Percentiles rank a stretch among this genome's conserved stretches.
These are phyloP conservation scores for Carlito syrichta DNA, from an alignment of 2,113 vertebrate species.

Conservation along the genomic window DNA sequence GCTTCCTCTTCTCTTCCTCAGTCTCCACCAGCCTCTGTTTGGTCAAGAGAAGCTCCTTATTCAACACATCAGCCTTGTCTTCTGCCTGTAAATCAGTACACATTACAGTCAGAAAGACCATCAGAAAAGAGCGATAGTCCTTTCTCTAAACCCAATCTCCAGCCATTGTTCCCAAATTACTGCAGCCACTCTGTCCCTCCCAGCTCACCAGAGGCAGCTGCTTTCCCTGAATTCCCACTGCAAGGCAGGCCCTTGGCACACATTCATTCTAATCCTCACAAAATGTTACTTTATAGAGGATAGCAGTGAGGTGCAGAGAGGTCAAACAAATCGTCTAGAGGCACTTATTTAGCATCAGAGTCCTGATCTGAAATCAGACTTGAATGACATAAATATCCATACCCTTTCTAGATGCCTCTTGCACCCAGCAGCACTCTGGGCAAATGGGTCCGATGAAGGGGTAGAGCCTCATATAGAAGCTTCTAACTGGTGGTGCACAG, in stretches of 20 bases:
- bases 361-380: not conserved
- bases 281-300: not conserved
- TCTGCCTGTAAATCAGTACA: conserved; percentile 86
- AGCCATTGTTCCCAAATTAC: not conserved
- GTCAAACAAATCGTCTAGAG: not conserved
- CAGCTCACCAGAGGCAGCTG: rapidly evolving
- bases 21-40: conserved; percentile 96
- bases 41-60: conserved; percentile 96
- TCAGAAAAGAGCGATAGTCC: rapidly evolving
- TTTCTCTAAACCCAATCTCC: not conserved
- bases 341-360: not conserved
- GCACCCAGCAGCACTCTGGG: not conserved
- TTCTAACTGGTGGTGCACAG: not conserved
- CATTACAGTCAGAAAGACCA: not conserved
- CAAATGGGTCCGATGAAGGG: not conserved
- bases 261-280: not conserved
- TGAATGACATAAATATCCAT: not conserved
- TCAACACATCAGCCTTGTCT: conserved; percentile 97
- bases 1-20: conserved; percentile 95
- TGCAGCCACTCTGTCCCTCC: not conserved
- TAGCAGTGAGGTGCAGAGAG: not conserved
- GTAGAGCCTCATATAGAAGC: not conserved
- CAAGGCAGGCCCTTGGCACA: not conserved
- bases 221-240: not conserved
- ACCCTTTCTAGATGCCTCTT: not conserved